Conservation (phyloP, 2,888 invertebrate species). For the Tholera decimalis region DNA sequence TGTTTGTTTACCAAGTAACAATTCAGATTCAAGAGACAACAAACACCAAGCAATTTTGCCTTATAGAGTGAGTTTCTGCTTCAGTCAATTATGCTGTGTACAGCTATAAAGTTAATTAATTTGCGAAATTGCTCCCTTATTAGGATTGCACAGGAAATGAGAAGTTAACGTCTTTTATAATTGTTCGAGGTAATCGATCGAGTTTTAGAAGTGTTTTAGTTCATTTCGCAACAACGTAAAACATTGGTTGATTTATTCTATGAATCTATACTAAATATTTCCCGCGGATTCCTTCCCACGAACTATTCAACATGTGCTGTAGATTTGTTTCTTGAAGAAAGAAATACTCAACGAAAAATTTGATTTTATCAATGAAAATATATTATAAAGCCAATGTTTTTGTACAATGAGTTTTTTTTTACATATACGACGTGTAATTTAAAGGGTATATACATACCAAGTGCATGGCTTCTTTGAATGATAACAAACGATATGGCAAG, state of each 20-base stretch:
- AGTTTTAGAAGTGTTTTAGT: neutral
- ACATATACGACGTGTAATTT: no score
- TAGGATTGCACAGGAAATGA: slow-evolving; percentile 40
- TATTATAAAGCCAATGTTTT: no score
- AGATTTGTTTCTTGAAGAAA: no score
- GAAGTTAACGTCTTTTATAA: slow-evolving; percentile 26
- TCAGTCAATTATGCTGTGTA: slow-evolving; percentile 25
- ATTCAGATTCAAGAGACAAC: slow-evolving; percentile 12
- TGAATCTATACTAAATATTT: neutral
- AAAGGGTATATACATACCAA: no score
- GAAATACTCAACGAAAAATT: no score
- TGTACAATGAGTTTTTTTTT: no score
- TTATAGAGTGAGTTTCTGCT: slow-evolving; percentile 29
- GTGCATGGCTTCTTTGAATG: no score
- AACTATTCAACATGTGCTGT: no score
- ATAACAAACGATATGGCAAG: no score
- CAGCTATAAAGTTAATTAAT: slow-evolving; percentile 47
- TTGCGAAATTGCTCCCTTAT: slow-evolving; percentile 18
- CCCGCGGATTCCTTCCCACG: neutral
- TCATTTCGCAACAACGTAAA: neutral
- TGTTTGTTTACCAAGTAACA: slow-evolving; percentile 1
- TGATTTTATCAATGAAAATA: no score
- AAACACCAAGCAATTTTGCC: slow-evolving; percentile 1
- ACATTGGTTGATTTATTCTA: neutral
- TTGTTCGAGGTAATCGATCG: slow-evolving; percentile 7